A percentile compares a stretch with the other conserved stretches of the same genome.
Evolutionary conservation across 2,888 invertebrate genomes (phyloP).

Genomic region (Noctua pronuba): DNA sequence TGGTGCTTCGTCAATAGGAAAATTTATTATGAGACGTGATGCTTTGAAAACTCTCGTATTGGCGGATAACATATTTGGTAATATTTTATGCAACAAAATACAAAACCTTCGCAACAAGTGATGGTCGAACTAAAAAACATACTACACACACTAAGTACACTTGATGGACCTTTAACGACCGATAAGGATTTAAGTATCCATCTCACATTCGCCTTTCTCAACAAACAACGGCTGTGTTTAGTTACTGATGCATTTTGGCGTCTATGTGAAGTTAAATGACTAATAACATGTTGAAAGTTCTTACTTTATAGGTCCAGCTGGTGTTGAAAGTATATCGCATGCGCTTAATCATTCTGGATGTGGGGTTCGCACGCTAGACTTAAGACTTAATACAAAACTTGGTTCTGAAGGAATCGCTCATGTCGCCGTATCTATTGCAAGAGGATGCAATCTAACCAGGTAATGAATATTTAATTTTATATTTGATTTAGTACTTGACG

Average conservation of each 20-base stretch:
- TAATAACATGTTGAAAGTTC: not conserved
- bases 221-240: not conserved
- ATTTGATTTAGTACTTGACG: not conserved
- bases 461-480: constrained; percentile 62
- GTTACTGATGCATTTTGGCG: not conserved
- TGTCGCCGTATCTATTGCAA: constrained; percentile 85
- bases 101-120: not conserved
- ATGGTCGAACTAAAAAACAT: not conserved
- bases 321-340: constrained; percentile 84
- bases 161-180: not conserved
- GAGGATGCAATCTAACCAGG: constrained; percentile 87
- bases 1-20: constrained; percentile 91
- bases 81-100: not conserved
- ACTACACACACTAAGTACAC: not conserved
- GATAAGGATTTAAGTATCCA: not conserved
- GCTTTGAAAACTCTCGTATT: constrained; percentile 86
- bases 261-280: not conserved
- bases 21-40: constrained; percentile 87
- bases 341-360: constrained; percentile 84
- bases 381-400: constrained; percentile 84
- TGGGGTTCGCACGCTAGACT: constrained; percentile 82
- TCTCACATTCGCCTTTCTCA: not conserved
- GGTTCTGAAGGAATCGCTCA: constrained; percentile 87
- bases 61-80: constrained; percentile 89
- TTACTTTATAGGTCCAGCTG: constrained; percentile 77